phyloP scores from a whole-genome alignment of 2,888 invertebrate species.

The Pharmacophagus antenor region DNA sequence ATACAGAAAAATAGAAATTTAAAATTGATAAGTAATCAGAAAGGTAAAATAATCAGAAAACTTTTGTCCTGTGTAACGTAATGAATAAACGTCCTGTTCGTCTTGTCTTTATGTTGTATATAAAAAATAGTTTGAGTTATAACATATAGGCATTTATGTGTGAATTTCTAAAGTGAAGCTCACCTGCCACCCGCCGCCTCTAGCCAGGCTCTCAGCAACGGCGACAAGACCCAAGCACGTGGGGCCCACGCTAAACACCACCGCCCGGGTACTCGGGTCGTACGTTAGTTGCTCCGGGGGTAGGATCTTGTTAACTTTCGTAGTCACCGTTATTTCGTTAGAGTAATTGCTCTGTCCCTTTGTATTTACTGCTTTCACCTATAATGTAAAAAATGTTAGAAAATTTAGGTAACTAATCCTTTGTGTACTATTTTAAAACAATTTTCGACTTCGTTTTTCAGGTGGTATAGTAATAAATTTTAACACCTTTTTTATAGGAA shows the following conservation, averaged over 20 bases:
- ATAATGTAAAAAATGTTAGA: conserved; percentile 12
- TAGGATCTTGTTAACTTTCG: conserved; percentile 91
- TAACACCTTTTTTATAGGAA: too few species aligned
- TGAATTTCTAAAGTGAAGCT: conserved; percentile 15
- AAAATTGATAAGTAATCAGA: too few species aligned
- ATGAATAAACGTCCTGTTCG: too few species aligned
- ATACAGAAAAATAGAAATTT: too few species aligned
- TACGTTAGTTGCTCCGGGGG: conserved; percentile 90
- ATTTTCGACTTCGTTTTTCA: too few species aligned
- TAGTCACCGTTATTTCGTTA: conserved; percentile 89
- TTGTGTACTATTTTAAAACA: too few species aligned
- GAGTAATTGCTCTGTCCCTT: conserved; percentile 94
- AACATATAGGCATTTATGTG: neutral
- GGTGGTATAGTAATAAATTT: too few species aligned
- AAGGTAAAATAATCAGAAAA: too few species aligned
- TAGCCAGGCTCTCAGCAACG: conserved; percentile 85
- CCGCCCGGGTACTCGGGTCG: conserved; percentile 87
- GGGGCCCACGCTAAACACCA: conserved; percentile 89
- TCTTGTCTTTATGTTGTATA: too few species aligned
- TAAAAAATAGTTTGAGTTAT: too few species aligned
- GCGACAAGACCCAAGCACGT: conserved; percentile 90
- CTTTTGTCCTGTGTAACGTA: too few species aligned
- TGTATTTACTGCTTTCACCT: conserved; percentile 92
- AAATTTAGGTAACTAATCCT: too few species aligned
- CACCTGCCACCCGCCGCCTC: conserved; percentile 66